Conservation (phyloP, 1,140 invertebrate genomes). For the Argopecten irradians region DNA sequence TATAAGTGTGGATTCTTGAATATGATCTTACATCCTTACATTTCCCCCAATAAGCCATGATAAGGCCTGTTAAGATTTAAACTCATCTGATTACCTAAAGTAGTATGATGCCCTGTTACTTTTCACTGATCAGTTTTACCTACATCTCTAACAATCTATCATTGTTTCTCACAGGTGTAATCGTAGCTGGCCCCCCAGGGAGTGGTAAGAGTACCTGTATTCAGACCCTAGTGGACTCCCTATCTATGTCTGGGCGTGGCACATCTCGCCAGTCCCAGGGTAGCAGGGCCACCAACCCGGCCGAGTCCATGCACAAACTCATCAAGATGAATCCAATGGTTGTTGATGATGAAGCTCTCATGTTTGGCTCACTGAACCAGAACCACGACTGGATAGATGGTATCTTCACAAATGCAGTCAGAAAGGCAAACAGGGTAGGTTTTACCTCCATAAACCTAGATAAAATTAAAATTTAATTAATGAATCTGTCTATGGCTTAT, state of each 20-base stretch:
- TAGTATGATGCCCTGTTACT: too few species aligned
- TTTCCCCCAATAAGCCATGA: too few species aligned
- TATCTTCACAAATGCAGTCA: constrained; percentile 74
- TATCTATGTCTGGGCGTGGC: constrained; percentile 62
- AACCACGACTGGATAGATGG: constrained; percentile 76
- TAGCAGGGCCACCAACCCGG: constrained; percentile 54
- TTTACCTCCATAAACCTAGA: not conserved
- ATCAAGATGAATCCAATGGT: constrained; percentile 74
- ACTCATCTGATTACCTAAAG: too few species aligned
- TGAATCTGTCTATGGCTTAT: not conserved
- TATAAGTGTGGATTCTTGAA: too few species aligned
- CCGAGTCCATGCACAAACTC: constrained; percentile 73
- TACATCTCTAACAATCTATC: not conserved
- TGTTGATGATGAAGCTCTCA: constrained; percentile 72
- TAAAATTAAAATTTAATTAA: not conserved
- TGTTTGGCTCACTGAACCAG: constrained; percentile 74
- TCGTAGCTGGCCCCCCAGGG: constrained; percentile 75
- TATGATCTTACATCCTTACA: too few species aligned
- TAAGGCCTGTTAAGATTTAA: too few species aligned
- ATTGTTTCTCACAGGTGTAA: constrained; percentile 72
- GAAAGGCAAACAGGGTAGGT: constrained; percentile 75
- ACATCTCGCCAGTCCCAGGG: constrained; percentile 63
- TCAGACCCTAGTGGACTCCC: constrained; percentile 72
- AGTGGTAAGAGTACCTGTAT: constrained; percentile 76
- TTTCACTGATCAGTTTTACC: not conserved